Percentiles rank a stretch among this genome's conserved stretches.
phyloP scores from a whole-genome alignment of 2,888 invertebrate species.

The Piscicola geometra region DNA sequence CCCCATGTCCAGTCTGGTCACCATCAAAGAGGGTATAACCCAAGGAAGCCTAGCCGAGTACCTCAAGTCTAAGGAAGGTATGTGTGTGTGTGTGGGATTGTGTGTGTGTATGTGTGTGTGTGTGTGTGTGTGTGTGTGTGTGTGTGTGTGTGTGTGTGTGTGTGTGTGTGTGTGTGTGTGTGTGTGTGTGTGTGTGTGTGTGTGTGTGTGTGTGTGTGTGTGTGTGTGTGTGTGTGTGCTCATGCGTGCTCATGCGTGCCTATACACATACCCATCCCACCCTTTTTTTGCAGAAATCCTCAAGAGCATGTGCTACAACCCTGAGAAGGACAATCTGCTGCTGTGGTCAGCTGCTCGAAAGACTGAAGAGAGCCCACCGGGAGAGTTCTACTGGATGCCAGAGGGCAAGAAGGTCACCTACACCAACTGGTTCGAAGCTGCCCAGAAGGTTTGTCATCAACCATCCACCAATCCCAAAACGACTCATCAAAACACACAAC shows the following conservation, averaged over 20 bases:
- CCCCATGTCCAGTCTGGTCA: neutral
- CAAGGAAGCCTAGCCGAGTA: neutral
- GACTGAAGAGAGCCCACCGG: neutral
- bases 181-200: neutral
- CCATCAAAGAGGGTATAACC: neutral
- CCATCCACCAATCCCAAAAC: too few relatives aligned
- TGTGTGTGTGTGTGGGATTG: too few relatives aligned
- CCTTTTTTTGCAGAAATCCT: neutral
- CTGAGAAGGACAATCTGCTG: neutral
- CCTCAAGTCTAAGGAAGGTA: neutral
- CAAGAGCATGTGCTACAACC: neutral
- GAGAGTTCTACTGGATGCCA: neutral
- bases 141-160: constrained; percentile 23
- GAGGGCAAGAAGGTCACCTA: neutral
- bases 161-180: neutral
- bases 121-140: constrained; percentile 19
- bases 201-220: neutral
- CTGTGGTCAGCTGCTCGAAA: neutral
- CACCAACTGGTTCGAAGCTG: neutral
- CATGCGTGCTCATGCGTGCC: neutral
- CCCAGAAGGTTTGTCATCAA: too few relatives aligned
- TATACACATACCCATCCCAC: neutral
- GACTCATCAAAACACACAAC: too few relatives aligned
- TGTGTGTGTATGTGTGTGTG: constrained; percentile 11
- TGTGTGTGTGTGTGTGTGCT: constrained; percentile 1